phyloP scores from a whole-genome alignment of 2,888 invertebrate genomes.

The Stictocephala bisonia region DNA sequence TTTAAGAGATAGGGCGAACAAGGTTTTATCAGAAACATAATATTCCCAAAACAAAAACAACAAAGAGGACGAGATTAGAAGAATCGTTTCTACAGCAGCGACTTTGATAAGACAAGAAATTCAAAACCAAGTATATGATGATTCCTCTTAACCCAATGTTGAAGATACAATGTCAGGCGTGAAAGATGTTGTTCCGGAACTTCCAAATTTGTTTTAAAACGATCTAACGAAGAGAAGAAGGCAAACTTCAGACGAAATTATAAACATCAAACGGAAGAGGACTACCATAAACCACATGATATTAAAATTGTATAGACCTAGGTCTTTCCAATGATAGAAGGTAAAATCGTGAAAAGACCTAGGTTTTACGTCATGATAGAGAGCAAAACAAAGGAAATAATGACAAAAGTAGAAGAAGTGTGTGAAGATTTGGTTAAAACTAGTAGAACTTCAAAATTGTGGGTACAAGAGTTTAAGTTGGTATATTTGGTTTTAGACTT shows the following conservation, averaged over 20 bases:
- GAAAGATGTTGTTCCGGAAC: background rate
- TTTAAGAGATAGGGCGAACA: too few species aligned
- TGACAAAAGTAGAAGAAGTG: too few species aligned
- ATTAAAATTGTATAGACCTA: background rate
- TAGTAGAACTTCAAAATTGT: too few species aligned
- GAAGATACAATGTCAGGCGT: too few species aligned
- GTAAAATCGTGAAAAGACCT: too few species aligned
- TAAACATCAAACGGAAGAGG: background rate
- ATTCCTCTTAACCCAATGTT: background rate
- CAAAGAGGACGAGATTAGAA: background rate
- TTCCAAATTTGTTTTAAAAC: background rate
- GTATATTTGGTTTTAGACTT: too few species aligned
- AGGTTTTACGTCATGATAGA: too few species aligned
- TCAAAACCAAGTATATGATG: background rate
- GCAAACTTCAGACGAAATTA: background rate
- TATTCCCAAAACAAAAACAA: background rate
- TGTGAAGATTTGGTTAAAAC: too few species aligned
- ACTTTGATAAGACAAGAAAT: background rate
- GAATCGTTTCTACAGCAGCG: background rate
- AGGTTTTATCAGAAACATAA: too few species aligned
- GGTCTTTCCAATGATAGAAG: background rate
- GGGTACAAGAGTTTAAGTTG: too few species aligned
- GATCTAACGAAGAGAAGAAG: background rate
- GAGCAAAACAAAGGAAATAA: too few species aligned
- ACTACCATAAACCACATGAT: background rate